phyloP scores from a whole-genome alignment of 2,888 invertebrate species.

The Pristionchus mayeri region DNA sequence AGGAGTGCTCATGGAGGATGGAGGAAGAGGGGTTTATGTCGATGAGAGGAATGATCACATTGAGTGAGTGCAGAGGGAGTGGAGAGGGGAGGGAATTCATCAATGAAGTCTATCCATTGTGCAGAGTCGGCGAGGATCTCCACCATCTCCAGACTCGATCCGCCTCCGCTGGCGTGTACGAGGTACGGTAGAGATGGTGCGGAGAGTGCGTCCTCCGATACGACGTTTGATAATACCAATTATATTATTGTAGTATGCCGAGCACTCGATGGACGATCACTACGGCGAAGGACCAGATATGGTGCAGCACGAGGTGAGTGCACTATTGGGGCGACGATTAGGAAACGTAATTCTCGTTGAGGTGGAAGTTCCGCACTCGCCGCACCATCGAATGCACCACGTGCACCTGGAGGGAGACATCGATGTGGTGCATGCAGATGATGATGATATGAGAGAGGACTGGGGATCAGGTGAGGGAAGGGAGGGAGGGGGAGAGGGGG shows the following conservation, averaged over 20 bases:
- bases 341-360: background rate
- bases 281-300: constrained; percentile 22
- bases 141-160: constrained; percentile 38
- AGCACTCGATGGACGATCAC: constrained; percentile 24
- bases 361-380: constrained; percentile 43
- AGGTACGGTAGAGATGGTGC: constrained; percentile 3
- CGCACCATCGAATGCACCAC: background rate
- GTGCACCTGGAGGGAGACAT: constrained; percentile 28
- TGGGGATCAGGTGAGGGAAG: constrained; percentile 28
- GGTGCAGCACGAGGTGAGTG: constrained; percentile 43
- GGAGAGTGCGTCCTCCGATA: background rate
- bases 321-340: background rate
- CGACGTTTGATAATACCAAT: background rate
- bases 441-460: constrained; percentile 9
- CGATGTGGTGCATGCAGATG: constrained; percentile 15
- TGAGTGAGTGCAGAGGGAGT: background rate
- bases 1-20: constrained; percentile 22
- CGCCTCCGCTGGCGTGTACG: constrained; percentile 35
- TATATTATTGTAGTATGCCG: background rate
- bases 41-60: constrained; percentile 14
- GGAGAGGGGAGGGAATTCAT: background rate
- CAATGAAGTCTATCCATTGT: background rate
- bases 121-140: constrained; percentile 38
- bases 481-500: background rate
- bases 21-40: background rate